Conservation (phyloP, 1,140 invertebrate species). For the Zelostemma sp. region DNA sequence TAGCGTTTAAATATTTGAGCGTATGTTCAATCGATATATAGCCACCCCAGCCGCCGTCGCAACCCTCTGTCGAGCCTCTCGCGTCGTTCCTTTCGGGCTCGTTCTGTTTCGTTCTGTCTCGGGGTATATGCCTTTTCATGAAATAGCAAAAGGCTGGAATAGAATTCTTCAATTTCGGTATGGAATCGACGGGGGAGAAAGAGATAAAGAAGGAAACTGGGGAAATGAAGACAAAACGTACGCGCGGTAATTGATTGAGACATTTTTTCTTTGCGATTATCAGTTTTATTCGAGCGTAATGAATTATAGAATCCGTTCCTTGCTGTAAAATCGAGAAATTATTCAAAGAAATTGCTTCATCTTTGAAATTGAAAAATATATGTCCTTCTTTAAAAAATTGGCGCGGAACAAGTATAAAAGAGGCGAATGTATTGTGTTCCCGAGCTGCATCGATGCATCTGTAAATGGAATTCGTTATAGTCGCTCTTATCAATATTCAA, state of each 20-base stretch:
- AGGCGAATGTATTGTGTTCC: too few relatives aligned
- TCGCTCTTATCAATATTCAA: too few relatives aligned
- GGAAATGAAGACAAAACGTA: slow-evolving; percentile 16
- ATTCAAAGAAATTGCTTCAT: too few relatives aligned
- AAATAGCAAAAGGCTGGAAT: slow-evolving; percentile 61
- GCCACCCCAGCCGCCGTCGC: slow-evolving; percentile 32
- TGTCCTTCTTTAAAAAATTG: too few relatives aligned
- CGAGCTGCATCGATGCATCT: too few relatives aligned
- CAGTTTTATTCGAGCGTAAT: slow-evolving; percentile 29
- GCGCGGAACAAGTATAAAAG: too few relatives aligned
- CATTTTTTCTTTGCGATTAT: slow-evolving; percentile 33
- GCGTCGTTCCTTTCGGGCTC: slow-evolving; percentile 34
- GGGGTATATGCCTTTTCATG: slow-evolving; percentile 53
- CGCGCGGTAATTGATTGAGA: slow-evolving; percentile 33
- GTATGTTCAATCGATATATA: slow-evolving; percentile 65
- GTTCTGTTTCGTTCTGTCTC: slow-evolving; percentile 39
- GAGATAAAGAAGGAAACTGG: slow-evolving; percentile 17
- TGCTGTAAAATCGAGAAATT: too few relatives aligned
- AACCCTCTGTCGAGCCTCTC: slow-evolving; percentile 31
- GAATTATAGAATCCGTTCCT: slow-evolving; percentile 34
- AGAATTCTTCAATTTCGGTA: slow-evolving; percentile 56
- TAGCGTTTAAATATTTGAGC: slow-evolving; percentile 65
- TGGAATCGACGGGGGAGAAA: slow-evolving; percentile 12
- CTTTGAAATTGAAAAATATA: too few relatives aligned
- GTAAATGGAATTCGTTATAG: too few relatives aligned